Percentiles rank a stretch among this genome's conserved stretches.
Conservation (phyloP, 2,888 invertebrate species). For the Drosophila recens region DNA sequence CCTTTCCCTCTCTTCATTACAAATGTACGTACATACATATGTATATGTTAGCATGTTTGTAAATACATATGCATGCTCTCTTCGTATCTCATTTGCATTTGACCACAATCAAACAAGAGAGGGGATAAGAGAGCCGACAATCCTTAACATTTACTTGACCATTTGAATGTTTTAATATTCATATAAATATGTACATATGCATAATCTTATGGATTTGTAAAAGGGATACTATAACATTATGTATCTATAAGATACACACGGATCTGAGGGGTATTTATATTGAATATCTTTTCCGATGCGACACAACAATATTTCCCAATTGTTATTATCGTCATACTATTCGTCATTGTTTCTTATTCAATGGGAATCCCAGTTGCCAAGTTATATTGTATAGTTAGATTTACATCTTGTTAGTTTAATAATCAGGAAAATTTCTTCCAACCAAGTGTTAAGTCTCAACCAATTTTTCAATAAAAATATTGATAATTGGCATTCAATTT, state of each 20-base stretch:
- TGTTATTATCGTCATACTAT: no score
- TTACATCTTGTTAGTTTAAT: no score
- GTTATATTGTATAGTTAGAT: no score
- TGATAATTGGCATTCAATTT: no score
- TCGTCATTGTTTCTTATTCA: no score
- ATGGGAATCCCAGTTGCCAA: no score
- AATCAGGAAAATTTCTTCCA: no score
- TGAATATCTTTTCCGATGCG: no score
- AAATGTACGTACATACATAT: neutral
- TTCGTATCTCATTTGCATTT: constrained; percentile 8
- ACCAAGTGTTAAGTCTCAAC: no score
- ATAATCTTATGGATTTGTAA: neutral
- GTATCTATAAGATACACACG: neutral
- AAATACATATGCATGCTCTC: constrained; percentile 15
- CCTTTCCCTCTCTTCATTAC: constrained; percentile 18
- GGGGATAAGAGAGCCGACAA: constrained; percentile 16
- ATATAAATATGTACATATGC: neutral
- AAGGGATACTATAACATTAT: neutral
- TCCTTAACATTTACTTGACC: constrained; percentile 37
- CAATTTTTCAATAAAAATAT: no score
- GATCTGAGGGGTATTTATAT: no score
- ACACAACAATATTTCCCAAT: no score
- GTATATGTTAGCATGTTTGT: neutral
- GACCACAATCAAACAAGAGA: constrained; percentile 37
- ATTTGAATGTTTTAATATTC: neutral